Evolutionary conservation across 2,888 invertebrate genomes (phyloP), one percentile per base, ranked within the genome.

Genomic region (Tetanocera ferruginea): DNA sequence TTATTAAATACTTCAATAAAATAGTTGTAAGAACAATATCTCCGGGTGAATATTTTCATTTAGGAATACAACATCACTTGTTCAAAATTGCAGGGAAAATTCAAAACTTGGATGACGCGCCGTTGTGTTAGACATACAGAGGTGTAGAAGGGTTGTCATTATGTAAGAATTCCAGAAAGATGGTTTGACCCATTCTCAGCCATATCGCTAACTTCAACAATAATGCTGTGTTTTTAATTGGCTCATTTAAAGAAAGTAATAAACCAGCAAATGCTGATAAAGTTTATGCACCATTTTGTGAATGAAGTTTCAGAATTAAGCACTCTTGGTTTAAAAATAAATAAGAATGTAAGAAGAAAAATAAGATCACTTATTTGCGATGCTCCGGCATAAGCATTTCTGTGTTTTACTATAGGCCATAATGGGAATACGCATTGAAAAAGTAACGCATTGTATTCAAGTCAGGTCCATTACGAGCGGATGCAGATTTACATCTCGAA

Each of bases 41-140:
- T 34, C 64, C 37, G 17, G 64, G 64, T 14, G 64, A 66, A 66
- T 66, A 66, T 37, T 66, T 66, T 66, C 64, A 66, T 66, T 66
- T 34, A n/a, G 37, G 37, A 19, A 66, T 66, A 17, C 34, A 37
- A 19, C 34, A 43, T 43, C 31, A 66, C 34, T 34, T 19, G n/a
- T 2, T 37, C 8, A 37, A 37, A 37, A 66, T 6, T 14, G 31
- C 9, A 34, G 31, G n/a, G 6, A 66, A 66, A 34, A 34, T 66
- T 14, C 17, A 66, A 19, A 17, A 66, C 0, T 66, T 66, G 14
- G 64, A 66, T 14, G 64, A 66, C 5, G n/a, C n/a, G n/a, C n/a
- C n/a, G 37, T 66, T 19, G 19, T 66, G 9, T 66, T 66, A 66
- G 34, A 66, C 19, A 37, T 66, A n/a, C 19, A 37, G 34, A n/a